A percentile compares a stretch with the other conserved stretches of the same genome.
phyloP scores from a whole-genome alignment of 2,888 invertebrate species.

The Drosophila prolongata region DNA sequence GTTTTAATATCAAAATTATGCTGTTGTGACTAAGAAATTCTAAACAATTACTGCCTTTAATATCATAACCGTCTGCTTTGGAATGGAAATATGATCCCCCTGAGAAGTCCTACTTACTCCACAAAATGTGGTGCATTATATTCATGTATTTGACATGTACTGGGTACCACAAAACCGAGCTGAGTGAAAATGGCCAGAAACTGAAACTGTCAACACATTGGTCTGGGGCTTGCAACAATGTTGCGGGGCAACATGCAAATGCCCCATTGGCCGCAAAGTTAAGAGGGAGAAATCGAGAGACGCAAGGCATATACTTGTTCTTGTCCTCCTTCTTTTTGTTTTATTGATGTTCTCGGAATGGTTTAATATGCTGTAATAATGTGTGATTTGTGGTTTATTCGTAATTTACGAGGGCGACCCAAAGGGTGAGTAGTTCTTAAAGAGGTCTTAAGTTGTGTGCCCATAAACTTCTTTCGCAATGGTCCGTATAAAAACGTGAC shows the following conservation, averaged over 20 bases:
- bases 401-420: constrained; percentile 25
- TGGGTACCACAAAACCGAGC: constrained; percentile 2
- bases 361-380: constrained; percentile 59
- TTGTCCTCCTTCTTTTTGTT: constrained; percentile 43
- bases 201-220: constrained; percentile 56
- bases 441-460: constrained; percentile 14
- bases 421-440: constrained; percentile 28
- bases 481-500: constrained; percentile 1
- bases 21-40: no score
- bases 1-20: no score
- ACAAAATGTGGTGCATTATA: not conserved
- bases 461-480: constrained; percentile 30
- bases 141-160: not conserved
- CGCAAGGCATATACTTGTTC: constrained; percentile 20
- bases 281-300: constrained; percentile 11
- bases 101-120: no score
- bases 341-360: constrained; percentile 69
- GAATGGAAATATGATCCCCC: no score
- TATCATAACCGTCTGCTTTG: no score
- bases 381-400: constrained; percentile 56
- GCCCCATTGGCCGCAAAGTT: constrained; percentile 48
- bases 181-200: constrained; percentile 20
- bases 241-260: constrained; percentile 53
- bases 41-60: no score
- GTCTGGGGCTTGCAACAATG: constrained; percentile 56